A percentile compares a stretch with the other conserved stretches of the same genome.
Conservation (phyloP, 2,113 vertebrate genomes). For the Danio rerio region GRCz12tu NC_133198.1:36163501-36164000, state of each 20-base stretch:
- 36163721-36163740: conserved; percentile 63
- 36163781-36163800: conserved; percentile 67
- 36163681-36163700: conserved; percentile 62
- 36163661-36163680: conserved; percentile 66
- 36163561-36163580: conserved; percentile 48
- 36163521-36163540: conserved; percentile 31
- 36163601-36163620: conserved; percentile 60
- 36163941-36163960: conserved; percentile 51
- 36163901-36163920: conserved; percentile 42
- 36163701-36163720: conserved; percentile 69
- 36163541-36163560: conserved; percentile 32
- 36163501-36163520: conserved; percentile 23
- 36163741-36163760: conserved; percentile 60
- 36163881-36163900: conserved; percentile 37
- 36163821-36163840: conserved; percentile 63
- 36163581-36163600: conserved; percentile 58
- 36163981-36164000: conserved; percentile 54
- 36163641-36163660: conserved; percentile 59
- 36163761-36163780: conserved; percentile 58
- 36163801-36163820: conserved; percentile 62
- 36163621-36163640: conserved; percentile 67
- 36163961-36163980: conserved; percentile 40
- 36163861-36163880: conserved; percentile 36
- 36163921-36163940: conserved; percentile 65
- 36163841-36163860: conserved; percentile 58